Evolutionary conservation across 2,797 vertebrate species (phyloP).

Genomic region (Scomberomorus guttatus): DNA sequence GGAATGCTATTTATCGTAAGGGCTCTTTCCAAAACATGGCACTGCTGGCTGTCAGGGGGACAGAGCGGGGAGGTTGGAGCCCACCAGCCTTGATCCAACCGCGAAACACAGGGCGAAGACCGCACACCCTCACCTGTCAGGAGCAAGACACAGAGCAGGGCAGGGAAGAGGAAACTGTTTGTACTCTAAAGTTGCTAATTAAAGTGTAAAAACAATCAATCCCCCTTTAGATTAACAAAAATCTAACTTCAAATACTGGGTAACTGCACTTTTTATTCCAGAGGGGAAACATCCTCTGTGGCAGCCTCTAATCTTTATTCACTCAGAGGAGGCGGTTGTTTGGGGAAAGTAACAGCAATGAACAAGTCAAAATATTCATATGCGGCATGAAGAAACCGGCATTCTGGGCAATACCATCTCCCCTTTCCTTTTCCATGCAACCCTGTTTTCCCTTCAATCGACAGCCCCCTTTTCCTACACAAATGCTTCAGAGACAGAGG

Average conservation of each 20-base stretch:
- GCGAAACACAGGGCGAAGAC: slow-evolving; percentile 19
- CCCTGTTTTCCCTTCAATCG: slow-evolving; percentile 72
- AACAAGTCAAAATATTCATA: slow-evolving; percentile 45
- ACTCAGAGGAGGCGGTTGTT: slow-evolving; percentile 30
- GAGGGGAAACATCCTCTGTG: slow-evolving; percentile 2
- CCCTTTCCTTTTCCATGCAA: slow-evolving; percentile 7
- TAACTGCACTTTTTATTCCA: neutral
- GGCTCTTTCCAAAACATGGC: slow-evolving; percentile 76
- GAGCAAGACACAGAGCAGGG: slow-evolving; percentile 18
- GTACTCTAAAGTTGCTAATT: slow-evolving; percentile 1
- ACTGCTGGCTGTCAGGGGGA: slow-evolving; percentile 53
- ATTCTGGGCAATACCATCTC: neutral
- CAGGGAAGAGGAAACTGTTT: neutral
- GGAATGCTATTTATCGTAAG: slow-evolving; percentile 77
- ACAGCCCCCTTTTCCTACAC: slow-evolving; percentile 30
- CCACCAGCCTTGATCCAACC: slow-evolving; percentile 38
- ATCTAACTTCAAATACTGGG: neutral
- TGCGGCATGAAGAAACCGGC: slow-evolving; percentile 12
- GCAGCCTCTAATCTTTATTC: neutral
- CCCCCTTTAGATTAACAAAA: neutral
- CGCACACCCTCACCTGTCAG: slow-evolving; percentile 54
- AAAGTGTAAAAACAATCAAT: slow-evolving; percentile 6
- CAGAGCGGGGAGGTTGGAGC: slow-evolving; percentile 28
- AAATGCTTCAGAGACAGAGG: slow-evolving; percentile 57
- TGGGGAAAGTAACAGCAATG: slow-evolving; percentile 22